Percentiles rank a stretch among this genome's conserved stretches.
Evolutionary conservation across 2,888 invertebrate genomes (phyloP).

Genomic region (Apeira syringaria): DNA sequence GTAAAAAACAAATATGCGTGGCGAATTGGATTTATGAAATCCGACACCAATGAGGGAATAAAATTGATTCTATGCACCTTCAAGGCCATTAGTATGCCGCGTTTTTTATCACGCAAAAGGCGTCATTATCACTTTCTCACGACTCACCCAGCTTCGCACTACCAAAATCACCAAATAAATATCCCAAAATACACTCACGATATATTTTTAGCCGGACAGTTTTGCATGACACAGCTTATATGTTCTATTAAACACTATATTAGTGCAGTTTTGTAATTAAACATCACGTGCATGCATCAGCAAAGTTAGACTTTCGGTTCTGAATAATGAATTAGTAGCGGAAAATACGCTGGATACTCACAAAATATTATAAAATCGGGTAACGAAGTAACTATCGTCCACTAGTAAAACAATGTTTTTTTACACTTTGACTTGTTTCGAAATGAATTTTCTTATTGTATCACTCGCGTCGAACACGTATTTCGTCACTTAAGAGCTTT

Average conservation of each 20-base stretch:
- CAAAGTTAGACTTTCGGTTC: constrained; percentile 56
- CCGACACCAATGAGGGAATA: constrained; percentile 23
- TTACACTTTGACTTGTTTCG: constrained; percentile 31
- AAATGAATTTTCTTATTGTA: constrained; percentile 33
- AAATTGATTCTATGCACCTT: constrained; percentile 33
- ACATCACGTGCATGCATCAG: constrained; percentile 51
- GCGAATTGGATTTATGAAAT: constrained; percentile 21
- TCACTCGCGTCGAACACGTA: constrained; percentile 61
- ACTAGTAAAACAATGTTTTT: constrained; percentile 41
- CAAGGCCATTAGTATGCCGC: constrained; percentile 54
- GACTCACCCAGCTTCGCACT: constrained; percentile 62
- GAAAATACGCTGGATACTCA: constrained; percentile 66
- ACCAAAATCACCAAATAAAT: constrained; percentile 73
- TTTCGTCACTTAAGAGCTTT: constrained; percentile 56
- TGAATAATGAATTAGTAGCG: constrained; percentile 46
- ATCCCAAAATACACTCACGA: constrained; percentile 69
- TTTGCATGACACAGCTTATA: constrained; percentile 61
- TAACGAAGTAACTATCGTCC: constrained; percentile 60
- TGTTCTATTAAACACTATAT: constrained; percentile 51
- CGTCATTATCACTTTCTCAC: constrained; percentile 69
- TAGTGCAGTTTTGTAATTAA: constrained; percentile 41
- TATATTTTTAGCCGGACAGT: constrained; percentile 72
- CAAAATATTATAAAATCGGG: constrained; percentile 60
- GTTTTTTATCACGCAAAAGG: constrained; percentile 43
- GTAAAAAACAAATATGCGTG: constrained; percentile 5